These are phyloP conservation scores for Aurelia coerulea DNA, from an alignment of 30 jellyfish, hydroid and myxozoan genomes.

Conservation along the genomic window DNA sequence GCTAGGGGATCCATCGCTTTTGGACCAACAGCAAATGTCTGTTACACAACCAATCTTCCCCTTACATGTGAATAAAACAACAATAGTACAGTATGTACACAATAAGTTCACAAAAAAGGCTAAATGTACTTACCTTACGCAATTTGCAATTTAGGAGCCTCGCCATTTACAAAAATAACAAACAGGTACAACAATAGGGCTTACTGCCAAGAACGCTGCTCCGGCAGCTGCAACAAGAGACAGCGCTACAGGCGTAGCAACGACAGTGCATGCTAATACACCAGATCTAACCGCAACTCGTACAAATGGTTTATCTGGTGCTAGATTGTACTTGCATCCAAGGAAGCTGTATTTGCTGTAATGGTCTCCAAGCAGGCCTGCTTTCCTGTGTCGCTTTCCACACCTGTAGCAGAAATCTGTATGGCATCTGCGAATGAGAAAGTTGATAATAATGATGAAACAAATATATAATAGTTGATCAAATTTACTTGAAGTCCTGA, in stretches of 20 bases:
- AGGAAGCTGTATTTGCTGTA: constrained; percentile 72
- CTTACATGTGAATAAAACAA: too few relatives aligned
- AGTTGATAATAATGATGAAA: not conserved
- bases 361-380: constrained; percentile 81
- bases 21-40: too few relatives aligned
- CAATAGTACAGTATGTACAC: too few relatives aligned
- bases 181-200: constrained; percentile 56
- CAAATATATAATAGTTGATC: not conserved
- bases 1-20: too few relatives aligned
- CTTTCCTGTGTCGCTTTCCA: constrained; percentile 68
- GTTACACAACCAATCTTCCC: too few relatives aligned
- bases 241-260: constrained; percentile 49
- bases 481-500: not conserved
- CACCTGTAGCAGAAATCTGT: constrained; percentile 90
- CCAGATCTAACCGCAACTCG: constrained; percentile 72
- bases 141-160: too few relatives aligned
- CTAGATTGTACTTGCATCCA: constrained; percentile 80
- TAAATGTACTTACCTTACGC: too few relatives aligned
- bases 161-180: not conserved
- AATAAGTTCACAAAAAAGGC: too few relatives aligned
- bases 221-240: constrained; percentile 50
- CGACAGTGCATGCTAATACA: constrained; percentile 35
- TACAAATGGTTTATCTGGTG: constrained; percentile 65
- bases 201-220: constrained; percentile 27
- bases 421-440: constrained; percentile 55